These are phyloP conservation scores for Sebastes kiyomatsui DNA, from an alignment of 2,797 vertebrate genomes.

Conservation along the genomic window DNA sequence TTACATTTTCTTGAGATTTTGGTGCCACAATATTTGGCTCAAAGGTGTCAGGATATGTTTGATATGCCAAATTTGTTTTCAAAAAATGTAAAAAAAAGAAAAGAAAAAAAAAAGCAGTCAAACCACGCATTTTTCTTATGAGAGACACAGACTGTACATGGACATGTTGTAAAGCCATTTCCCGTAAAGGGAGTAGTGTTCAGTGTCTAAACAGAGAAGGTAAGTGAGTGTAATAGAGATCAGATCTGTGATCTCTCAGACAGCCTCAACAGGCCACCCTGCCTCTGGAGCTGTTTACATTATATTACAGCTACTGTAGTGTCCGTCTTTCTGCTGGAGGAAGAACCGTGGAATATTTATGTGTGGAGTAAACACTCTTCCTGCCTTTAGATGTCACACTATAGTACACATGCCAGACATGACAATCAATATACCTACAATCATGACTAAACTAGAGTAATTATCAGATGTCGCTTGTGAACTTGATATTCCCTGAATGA, in stretches of 20 bases:
- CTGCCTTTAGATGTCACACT: conserved; percentile 4
- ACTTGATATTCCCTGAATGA: conserved; percentile 36
- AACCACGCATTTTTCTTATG: not conserved
- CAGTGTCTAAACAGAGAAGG: conserved; percentile 16
- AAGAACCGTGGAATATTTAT: not conserved
- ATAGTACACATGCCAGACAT: conserved; percentile 16
- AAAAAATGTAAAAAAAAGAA: not conserved
- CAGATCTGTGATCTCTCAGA: conserved; percentile 18
- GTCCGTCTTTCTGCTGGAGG: conserved; percentile 7
- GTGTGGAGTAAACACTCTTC: conserved; percentile 2
- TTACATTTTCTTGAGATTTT: conserved; percentile 38
- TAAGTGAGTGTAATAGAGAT: conserved; percentile 13
- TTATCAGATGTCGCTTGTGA: conserved; percentile 20
- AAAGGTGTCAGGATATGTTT: conserved; percentile 33
- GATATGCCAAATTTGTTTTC: conserved; percentile 64
- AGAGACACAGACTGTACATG: not conserved
- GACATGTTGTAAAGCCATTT: conserved; percentile 15
- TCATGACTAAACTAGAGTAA: not conserved
- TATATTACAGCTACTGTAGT: not conserved
- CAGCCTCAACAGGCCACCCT: not conserved
- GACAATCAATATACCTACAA: conserved; percentile 21
- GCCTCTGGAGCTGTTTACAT: conserved; percentile 4
- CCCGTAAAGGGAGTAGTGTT: not conserved
- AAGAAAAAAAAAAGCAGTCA: not conserved
- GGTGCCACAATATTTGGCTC: conserved; percentile 56